phyloP scores from a whole-genome alignment of 2,113 vertebrate genomes.

The Thamnaconus septentrionalis region DNA sequence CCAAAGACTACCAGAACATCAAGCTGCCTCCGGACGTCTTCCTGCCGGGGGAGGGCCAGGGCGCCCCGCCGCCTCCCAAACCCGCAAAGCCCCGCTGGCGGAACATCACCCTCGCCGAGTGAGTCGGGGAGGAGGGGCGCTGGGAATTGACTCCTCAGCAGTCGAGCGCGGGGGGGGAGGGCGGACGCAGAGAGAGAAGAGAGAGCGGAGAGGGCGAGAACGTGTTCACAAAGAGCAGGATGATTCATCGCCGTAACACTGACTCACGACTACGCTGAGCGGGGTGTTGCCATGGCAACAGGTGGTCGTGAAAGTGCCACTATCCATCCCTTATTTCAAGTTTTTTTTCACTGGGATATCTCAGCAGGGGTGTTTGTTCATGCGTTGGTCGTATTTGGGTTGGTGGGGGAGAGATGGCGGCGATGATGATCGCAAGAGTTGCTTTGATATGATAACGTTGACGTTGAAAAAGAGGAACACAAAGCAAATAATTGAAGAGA shows the following conservation, averaged over 20 bases:
- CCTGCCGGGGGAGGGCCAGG: constrained; percentile 83
- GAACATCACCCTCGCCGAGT: constrained; percentile 94
- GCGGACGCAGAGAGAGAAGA: too few relatives aligned
- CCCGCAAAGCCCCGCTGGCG: constrained; percentile 86
- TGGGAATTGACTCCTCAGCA: background rate
- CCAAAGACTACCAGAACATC: constrained; percentile 88
- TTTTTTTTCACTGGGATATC: too few relatives aligned
- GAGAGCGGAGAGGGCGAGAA: background rate
- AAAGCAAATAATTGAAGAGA: too few relatives aligned
- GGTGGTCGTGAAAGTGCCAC: background rate
- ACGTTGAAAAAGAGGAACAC: too few relatives aligned
- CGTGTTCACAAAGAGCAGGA: constrained; percentile 7
- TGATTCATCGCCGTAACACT: constrained; percentile 27
- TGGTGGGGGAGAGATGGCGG: too few relatives aligned
- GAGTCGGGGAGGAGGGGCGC: constrained; percentile 53
- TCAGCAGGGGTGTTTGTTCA: too few relatives aligned
- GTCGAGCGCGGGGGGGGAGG: background rate
- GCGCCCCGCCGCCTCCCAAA: constrained; percentile 75
- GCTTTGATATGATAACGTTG: too few relatives aligned
- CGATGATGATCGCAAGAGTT: too few relatives aligned
- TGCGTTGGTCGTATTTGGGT: too few relatives aligned
- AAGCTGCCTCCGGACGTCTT: constrained; percentile 84
- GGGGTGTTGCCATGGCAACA: background rate
- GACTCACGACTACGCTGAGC: constrained; percentile 16
- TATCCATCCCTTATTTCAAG: background rate